Conservation (phyloP, 1,140 invertebrate genomes). For the Pararge aegeria region DNA sequence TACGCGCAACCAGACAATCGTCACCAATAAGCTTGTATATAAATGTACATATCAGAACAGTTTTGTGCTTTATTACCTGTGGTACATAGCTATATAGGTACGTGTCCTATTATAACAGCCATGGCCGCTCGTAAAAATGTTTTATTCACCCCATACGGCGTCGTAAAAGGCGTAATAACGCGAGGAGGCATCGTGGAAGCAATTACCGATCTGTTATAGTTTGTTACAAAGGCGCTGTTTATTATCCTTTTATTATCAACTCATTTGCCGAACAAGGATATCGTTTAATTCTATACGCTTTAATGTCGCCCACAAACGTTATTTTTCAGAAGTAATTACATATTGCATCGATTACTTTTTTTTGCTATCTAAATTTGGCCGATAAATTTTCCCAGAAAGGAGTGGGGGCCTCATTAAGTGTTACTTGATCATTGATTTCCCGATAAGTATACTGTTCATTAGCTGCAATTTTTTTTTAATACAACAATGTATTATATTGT, state of each 20-base stretch:
- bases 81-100: constrained; percentile 36
- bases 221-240: constrained; percentile 77
- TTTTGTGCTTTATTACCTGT: constrained; percentile 40
- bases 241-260: constrained; percentile 78
- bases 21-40: no score
- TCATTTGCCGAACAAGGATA: constrained; percentile 73
- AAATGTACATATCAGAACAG: constrained; percentile 14
- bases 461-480: not conserved
- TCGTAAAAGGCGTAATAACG: constrained; percentile 79
- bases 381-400: constrained; percentile 8
- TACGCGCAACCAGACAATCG: no score
- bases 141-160: constrained; percentile 78
- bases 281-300: constrained; percentile 64
- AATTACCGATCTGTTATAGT: constrained; percentile 79
- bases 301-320: constrained; percentile 20
- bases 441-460: not conserved
- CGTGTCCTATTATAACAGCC: constrained; percentile 65
- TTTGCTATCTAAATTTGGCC: not conserved
- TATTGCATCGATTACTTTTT: constrained; percentile 8
- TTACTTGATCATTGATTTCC: not conserved
- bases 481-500: not conserved
- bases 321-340: constrained; percentile 11
- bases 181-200: constrained; percentile 75
- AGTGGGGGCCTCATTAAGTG: not conserved
- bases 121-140: constrained; percentile 77